These are phyloP conservation scores for Apeltes quadracus DNA, from an alignment of 2,113 vertebrate genomes.

Conservation along the genomic window DNA sequence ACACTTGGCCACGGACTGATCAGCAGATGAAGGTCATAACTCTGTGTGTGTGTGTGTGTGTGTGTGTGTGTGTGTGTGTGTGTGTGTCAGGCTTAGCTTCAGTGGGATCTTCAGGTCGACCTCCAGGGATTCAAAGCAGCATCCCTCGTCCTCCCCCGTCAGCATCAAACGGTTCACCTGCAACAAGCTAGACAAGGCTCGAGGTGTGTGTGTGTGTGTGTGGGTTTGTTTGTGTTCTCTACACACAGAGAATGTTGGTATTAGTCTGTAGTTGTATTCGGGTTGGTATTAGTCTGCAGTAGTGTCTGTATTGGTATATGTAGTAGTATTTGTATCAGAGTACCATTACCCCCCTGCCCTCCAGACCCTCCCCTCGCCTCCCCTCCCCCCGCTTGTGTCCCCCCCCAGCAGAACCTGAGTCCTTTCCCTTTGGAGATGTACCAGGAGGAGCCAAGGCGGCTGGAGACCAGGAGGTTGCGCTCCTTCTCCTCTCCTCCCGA, in stretches of 20 bases:
- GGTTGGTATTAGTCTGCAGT: too few species aligned
- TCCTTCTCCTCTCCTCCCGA: slow-evolving; percentile 86
- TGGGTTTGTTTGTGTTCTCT: slow-evolving; percentile 5
- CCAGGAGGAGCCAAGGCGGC: slow-evolving; percentile 87
- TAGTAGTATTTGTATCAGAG: too few species aligned
- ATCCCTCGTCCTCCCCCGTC: slow-evolving; percentile 84
- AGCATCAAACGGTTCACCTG: slow-evolving; percentile 90
- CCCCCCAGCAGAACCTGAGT: slow-evolving; percentile 77
- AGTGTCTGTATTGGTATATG: too few species aligned
- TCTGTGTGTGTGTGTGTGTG: slow-evolving; percentile 1
- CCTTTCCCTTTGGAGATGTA: slow-evolving; percentile 88
- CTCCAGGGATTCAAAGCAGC: slow-evolving; percentile 85
- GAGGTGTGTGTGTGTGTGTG: slow-evolving; percentile 35
- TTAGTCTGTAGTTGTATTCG: too few species aligned
- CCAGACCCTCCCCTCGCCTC: slow-evolving; percentile 83
- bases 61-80: slow-evolving; percentile 25
- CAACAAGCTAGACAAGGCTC: slow-evolving; percentile 88
- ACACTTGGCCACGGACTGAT: not conserved
- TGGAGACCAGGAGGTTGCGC: slow-evolving; percentile 83
- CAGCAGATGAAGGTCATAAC: not conserved
- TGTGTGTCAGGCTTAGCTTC: slow-evolving; percentile 86
- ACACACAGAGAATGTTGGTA: too few species aligned
- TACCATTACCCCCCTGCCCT: slow-evolving; percentile 66
- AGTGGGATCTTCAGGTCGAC: slow-evolving; percentile 92
- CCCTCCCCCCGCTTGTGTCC: slow-evolving; percentile 66